phyloP scores from a whole-genome alignment of 1,140 invertebrate species.

The Sitophilus oryzae region DNA sequence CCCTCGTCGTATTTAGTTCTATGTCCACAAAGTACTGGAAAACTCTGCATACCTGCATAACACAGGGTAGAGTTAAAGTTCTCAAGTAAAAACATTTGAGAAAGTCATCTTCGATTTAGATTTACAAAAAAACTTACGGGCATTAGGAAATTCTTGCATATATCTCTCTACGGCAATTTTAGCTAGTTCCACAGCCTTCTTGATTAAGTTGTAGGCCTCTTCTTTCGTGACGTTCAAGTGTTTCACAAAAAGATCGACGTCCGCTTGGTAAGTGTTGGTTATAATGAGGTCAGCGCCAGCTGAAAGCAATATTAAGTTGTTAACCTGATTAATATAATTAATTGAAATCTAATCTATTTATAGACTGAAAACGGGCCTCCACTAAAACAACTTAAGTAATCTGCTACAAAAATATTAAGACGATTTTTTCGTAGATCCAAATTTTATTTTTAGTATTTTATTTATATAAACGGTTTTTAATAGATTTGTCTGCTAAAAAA shows the following conservation, averaged over 20 bases:
- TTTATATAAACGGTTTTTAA: too few relatives aligned
- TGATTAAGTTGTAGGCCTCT: slow-evolving; percentile 62
- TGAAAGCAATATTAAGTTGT: slow-evolving; percentile 38
- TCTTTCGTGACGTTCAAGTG: slow-evolving; percentile 58
- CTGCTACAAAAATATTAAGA: too few relatives aligned
- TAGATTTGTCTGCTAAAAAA: too few relatives aligned
- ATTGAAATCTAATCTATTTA: background rate
- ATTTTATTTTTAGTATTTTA: too few relatives aligned
- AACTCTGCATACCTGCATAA: too few relatives aligned
- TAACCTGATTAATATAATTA: background rate
- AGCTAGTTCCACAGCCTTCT: slow-evolving; percentile 62
- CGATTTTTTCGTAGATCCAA: too few relatives aligned
- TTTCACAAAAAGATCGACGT: slow-evolving; percentile 67
- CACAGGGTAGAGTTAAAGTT: too few relatives aligned
- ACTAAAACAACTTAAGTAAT: too few relatives aligned
- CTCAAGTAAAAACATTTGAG: too few relatives aligned
- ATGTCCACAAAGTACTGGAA: too few relatives aligned
- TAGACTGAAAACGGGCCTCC: background rate
- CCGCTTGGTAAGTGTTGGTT: slow-evolving; percentile 86
- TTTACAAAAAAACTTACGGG: slow-evolving; percentile 31
- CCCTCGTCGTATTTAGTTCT: too few relatives aligned
- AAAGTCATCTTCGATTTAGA: too few relatives aligned
- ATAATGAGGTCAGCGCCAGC: slow-evolving; percentile 79
- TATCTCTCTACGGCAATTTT: slow-evolving; percentile 55
- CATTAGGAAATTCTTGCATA: slow-evolving; percentile 47